Evolutionary conservation across 2,113 vertebrate species (phyloP), one percentile per base, ranked within the genome.

Genomic region (Canis aureus): DNA sequence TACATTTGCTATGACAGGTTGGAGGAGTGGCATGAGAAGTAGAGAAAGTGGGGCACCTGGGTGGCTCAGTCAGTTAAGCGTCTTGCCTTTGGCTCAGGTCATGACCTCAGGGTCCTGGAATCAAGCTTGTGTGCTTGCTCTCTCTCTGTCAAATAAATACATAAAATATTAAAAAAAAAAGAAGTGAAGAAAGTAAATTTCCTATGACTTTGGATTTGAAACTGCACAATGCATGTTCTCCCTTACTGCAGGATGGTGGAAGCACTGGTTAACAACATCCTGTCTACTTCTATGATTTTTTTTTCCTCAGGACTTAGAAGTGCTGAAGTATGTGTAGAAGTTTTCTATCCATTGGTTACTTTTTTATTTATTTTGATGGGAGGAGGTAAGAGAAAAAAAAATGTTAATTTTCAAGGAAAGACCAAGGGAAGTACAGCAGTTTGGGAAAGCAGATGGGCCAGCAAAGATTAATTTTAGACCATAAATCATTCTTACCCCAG

Each of bases 401-500:
- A 51, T 5, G 10, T 22, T 89, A 66, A 53, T 82, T 89, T 95
- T 27, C 1, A 95, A 16, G 73, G 8, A 43, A 62, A 82, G 29
- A n/a, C 8, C 16, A 59, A 76, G 92, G 66, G 49, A 89, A 89
- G 15, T 59, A 59, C 8, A 94, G 8, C 8, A 94, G 10, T 60
- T 95, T 71, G 29, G 8, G 25, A 84, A 95, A 93, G 57, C 6
- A 84, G n/a, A 27, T 60, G 11, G 29, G 12, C n/a, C 27, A 89
- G 12, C 29, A 91, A 93, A 96, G 13, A 71, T 53, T 92, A 66
- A 2, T 92, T 83, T 94, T 78, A 64, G 27, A 43, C 5, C 38
- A 92, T 49, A 92, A 79, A 82, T 76, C 92, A 81, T 86, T 92
- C n/a, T 87, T 38, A 55, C 1, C 57, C 25, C 55, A 79, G 83